Evolutionary conservation across 2,888 invertebrate genomes (phyloP), one percentile per base, ranked within the genome.

Genomic region (Automeris io): DNA sequence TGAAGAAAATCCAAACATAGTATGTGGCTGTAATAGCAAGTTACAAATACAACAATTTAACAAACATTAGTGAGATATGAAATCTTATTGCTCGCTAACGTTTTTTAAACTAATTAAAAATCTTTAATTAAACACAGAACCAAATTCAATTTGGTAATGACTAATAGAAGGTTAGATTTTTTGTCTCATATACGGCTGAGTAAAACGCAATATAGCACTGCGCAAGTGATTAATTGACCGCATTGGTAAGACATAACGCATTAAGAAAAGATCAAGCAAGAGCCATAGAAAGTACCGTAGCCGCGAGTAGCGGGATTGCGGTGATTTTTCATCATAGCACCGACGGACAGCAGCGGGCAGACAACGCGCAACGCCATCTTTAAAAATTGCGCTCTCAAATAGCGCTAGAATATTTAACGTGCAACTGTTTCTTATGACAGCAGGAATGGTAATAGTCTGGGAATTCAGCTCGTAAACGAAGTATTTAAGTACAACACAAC

Each of bases 231-330:
- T 81, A 79, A 83, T 81, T 74, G 74, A 68, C 65, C 73, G 64
- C 71, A 65, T 69, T 70, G 60, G 68, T 63, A 72, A 77, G 71
- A 75, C 74, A 72, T 74, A 76, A 72, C 70, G 66, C 77, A 81
- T 80, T 75, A 79, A 73, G 72, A 73, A 65, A 69, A 70, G 71
- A 75, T 73, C 70, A 70, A 65, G 64, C 70, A 70, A 65, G 64
- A 68, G 60, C 70, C 67, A 67, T 70, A 64, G 69, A 73, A 76
- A 83, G 81, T 83, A 83, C 85, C 83, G 83, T 82, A 81, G 73
- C 73, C 54, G 60, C 61, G 70, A 65, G 65, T 80, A 83, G 83
- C 82, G 85, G 83, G 75, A 78, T 70, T 59, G 65, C 55, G 67
- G 65, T 64, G 73, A 75, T 75, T 79, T 78, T 74, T 76, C 80